Base-by-base conservation (phyloP, 2,888 invertebrate species). In the Tribolium freemani region DNA sequence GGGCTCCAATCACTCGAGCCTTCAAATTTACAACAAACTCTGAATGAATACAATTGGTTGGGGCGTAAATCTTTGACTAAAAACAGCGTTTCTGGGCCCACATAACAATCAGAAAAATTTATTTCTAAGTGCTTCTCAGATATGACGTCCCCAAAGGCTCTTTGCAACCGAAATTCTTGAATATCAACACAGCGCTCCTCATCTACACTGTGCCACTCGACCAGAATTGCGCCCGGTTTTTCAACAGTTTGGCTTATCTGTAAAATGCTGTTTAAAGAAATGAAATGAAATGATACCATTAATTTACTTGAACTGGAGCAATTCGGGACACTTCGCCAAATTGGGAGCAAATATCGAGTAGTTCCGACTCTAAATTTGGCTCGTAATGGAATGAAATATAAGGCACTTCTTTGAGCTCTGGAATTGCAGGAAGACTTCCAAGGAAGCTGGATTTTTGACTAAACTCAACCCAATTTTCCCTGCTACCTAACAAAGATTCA, bases 351-450 rank as follows among this genome's bases (percentile, higher is more conserved):
- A 80, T 75, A 61, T 81, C 77, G 26, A 76, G 68, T 57, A 85
- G 66, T 58, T 83, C 79, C 6, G 68, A 72, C 71, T 82, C 79
- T 51, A 77, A 78, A 13, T 81, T 83, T n/a, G 83, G 78, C 26
- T 88, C 86, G 58, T 85, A 84, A 76, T 87, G 86, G 74, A 89
- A 89, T 21, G 87, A 87, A 60, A 90, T 86, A 78, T 85, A 88
- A 57, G 90, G 88, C 71, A 90, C 88, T 76, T 90, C 89, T 76
- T 88, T 87, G n/a, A 88, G 83, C 64, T 86, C 85, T 30, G 90
- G 90, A 11, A 90, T 88, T 77, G 88, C 89, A 21, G 90, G 90
- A 70, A 90, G 84, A 78, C 88, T 89, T 57, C 88, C 88, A 64
- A 88, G 75, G 45, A 79, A 72, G 66, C 78, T 81, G 26, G 84